These are phyloP conservation scores for Oscheius sp. DNA, from an alignment of 2,888 invertebrate genomes.

Conservation along the genomic window DNA sequence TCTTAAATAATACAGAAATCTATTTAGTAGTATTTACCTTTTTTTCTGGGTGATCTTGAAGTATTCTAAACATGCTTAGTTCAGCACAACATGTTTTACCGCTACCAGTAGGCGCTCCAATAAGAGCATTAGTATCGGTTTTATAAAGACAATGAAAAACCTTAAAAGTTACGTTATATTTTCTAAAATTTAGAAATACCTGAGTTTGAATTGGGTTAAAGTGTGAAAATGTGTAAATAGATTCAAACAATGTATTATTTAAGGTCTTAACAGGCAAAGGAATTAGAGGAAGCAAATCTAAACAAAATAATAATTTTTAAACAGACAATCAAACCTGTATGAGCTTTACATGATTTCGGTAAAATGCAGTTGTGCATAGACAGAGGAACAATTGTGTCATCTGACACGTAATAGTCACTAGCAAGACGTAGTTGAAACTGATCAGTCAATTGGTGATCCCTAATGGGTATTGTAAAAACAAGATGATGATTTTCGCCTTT, in stretches of 20 bases:
- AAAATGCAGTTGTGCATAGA: conserved; percentile 86
- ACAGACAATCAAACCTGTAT: conserved; percentile 78
- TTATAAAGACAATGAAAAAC: conserved; percentile 95
- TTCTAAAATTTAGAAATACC: conserved; percentile 28
- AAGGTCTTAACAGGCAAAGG: conserved; percentile 87
- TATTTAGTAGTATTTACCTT: conserved; percentile 46
- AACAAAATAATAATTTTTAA: conserved; percentile 22
- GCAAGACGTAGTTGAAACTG: conserved; percentile 80
- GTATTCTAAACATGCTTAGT: conserved; percentile 83
- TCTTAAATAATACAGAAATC: conserved; percentile 68
- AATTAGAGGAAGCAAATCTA: conserved; percentile 86
- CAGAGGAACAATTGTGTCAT: conserved; percentile 74
- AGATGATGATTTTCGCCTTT: conserved; percentile 82
- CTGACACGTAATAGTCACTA: conserved; percentile 78
- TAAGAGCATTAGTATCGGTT: conserved; percentile 87
- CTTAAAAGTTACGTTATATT: conserved; percentile 75
- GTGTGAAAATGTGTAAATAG: conserved; percentile 87
- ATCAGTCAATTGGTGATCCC: conserved; percentile 84
- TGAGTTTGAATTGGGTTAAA: conserved; percentile 86
- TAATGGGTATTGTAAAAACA: conserved; percentile 92
- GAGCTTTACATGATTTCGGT: conserved; percentile 88
- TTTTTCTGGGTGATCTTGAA: conserved; percentile 59
- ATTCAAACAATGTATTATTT: conserved; percentile 81
- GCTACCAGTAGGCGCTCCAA: conserved; percentile 95
- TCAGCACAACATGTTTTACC: conserved; percentile 99